Evolutionary conservation across 64 coral and sea anemone genomes (phyloP), one percentile per base, ranked within the genome.

Genomic region (Hydrozoanthus tunicans): DNA sequence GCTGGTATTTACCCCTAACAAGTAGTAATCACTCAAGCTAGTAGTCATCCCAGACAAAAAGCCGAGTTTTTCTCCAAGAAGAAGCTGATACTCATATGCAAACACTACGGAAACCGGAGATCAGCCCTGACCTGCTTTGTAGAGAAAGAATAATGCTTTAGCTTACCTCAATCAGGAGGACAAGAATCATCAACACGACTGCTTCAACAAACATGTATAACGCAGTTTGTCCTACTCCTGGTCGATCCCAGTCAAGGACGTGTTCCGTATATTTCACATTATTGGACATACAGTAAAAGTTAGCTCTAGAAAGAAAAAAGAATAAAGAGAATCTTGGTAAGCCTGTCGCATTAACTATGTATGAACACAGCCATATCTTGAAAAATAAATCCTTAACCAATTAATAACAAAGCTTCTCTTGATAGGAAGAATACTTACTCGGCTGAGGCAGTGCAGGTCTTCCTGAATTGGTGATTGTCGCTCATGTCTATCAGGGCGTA

Each of bases 201-300:
- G 91, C 93, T 81, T 98, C 94, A 51, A 98, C 12, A 59, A 92
- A 91, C 82, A 98, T 82, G 67, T 91, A 98, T 27, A 98, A 66
- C 7, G 89, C 94, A 61, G 90, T 79, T 60, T 98, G 94, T 56
- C 96, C 96, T 72, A 93, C 92, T 66, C 94, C 96, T 17, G 94
- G 92, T 56, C 86, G 85, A 9, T 98, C 96, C 96, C 94, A 98
- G 5, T 88, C 70, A 15, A 98, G 79, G 24, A 83, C 54, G 32
- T 91, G 54, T 8, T 95, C 96, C 11, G 92, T 78, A 56, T 90
- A 98, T 6, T 81, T 83, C 13, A 90, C 10, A 58, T 73, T 83
- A n/a, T 0, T 0, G 0, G 8, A 0, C 6, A 3, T 10, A 73
- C 96, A 98, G 15, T 0, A 8, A 4, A 14, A 1, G 0, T 6